These are phyloP conservation scores for Desmophyllum pertusum DNA, from an alignment of 92 coral and sea anemone genomes.

Conservation along the genomic window DNA sequence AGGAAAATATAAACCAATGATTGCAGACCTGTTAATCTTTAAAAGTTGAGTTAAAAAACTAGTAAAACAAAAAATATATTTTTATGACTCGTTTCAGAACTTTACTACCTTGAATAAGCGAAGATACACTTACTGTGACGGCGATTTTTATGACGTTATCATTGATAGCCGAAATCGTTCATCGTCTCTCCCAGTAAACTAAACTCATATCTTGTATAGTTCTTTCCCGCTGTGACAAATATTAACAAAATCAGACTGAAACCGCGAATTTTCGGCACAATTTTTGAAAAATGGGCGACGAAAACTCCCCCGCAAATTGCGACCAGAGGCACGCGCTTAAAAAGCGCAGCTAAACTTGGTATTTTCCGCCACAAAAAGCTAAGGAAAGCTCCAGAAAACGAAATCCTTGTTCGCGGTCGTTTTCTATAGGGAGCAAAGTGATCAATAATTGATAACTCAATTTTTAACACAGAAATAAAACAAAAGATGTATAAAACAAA, in stretches of 20 bases:
- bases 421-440: conserved; percentile 11
- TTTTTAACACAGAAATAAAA: conserved; percentile 8
- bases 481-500: conserved; percentile 10
- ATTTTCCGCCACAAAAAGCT: not conserved
- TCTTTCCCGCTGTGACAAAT: conserved; percentile 9
- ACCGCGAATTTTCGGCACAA: conserved; percentile 9
- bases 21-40: not conserved
- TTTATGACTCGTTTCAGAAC: not conserved
- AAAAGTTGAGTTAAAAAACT: not conserved
- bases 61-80: not conserved
- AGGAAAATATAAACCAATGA: not conserved
- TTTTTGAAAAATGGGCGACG: not conserved
- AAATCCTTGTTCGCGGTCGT: not conserved
- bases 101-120: not conserved
- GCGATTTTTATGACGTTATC: not conserved
- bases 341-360: not conserved
- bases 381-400: not conserved
- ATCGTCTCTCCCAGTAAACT: not conserved
- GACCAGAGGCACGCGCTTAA: not conserved
- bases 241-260: not conserved
- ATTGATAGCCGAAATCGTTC: not conserved
- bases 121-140: not conserved
- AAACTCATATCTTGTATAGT: no score
- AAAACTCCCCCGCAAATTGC: not conserved
- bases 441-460: conserved; percentile 27